phyloP scores from a whole-genome alignment of 2,113 vertebrate species.

The Tupaia chinensis region DNA sequence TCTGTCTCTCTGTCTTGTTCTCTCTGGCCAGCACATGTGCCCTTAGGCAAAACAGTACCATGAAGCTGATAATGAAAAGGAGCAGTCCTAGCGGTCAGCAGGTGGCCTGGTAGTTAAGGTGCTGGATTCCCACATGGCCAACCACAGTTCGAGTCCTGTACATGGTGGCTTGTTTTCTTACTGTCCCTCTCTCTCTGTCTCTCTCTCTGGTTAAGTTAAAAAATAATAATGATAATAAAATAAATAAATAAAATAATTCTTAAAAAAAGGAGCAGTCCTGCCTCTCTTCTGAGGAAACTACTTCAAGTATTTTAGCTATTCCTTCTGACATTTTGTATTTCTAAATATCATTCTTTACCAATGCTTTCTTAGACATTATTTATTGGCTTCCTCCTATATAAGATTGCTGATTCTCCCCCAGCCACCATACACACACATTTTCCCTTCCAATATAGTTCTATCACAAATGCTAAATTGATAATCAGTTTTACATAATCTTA shows the following conservation, averaged over 20 bases:
- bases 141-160: too few species aligned
- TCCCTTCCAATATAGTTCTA: not conserved
- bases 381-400: slow-evolving; percentile 47
- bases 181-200: too few species aligned
- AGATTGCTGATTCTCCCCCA: slow-evolving; percentile 5
- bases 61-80: slow-evolving; percentile 42
- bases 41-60: not conserved
- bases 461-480: not conserved
- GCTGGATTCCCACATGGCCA: too few species aligned
- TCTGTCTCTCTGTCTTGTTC: too few species aligned
- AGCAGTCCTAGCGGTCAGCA: not conserved
- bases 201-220: too few species aligned
- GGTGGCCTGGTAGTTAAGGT: too few species aligned
- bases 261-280: not conserved
- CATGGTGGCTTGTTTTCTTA: too few species aligned
- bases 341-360: slow-evolving; percentile 55
- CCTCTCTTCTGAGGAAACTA: not conserved
- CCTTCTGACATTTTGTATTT: slow-evolving; percentile 68
- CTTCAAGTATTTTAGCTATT: slow-evolving; percentile 17
- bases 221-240: too few species aligned
- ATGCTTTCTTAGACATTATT: slow-evolving; percentile 41
- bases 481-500: not conserved
- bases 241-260: too few species aligned
- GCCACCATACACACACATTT: not conserved
- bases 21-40: too few species aligned